These are phyloP conservation scores for Buphagus erythrorhynchus DNA, from an alignment of 2,797 vertebrate genomes.

Conservation along the genomic window DNA sequence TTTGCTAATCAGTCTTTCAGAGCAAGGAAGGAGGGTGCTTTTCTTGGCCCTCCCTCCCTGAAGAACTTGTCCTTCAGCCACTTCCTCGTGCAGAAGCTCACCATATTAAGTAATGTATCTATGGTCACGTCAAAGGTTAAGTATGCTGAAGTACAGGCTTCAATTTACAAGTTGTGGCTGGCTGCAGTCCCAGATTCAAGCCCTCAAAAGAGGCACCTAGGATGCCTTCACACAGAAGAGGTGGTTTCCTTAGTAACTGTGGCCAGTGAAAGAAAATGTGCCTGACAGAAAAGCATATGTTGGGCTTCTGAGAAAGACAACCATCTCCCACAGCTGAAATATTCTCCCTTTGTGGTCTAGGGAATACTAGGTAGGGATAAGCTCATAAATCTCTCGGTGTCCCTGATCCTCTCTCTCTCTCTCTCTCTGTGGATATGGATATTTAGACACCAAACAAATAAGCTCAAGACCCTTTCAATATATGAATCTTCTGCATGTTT, in stretches of 20 bases:
- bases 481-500: neutral
- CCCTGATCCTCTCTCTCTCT: neutral
- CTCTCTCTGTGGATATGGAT: neutral
- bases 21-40: neutral
- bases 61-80: neutral
- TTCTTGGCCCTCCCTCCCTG: neutral
- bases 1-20: neutral
- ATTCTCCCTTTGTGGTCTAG: neutral
- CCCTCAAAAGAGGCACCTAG: neutral
- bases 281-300: slow-evolving; percentile 9
- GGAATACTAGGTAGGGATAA: neutral
- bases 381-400: neutral
- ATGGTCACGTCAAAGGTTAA: slow-evolving; percentile 41
- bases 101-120: accelerated
- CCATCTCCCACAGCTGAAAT: neutral
- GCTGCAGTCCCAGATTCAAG: slow-evolving; percentile 32
- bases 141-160: neutral
- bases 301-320: neutral
- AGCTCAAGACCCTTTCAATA: neutral
- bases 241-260: slow-evolving; percentile 72
- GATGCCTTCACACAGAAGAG: slow-evolving; percentile 13
- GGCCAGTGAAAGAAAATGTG: slow-evolving; percentile 47
- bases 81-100: neutral
- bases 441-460: neutral
- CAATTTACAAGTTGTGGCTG: slow-evolving; percentile 24